A percentile compares a stretch with the other conserved stretches of the same genome.
phyloP scores from a whole-genome alignment of 2,888 invertebrate species.

The Lutraria lutraria region DNA sequence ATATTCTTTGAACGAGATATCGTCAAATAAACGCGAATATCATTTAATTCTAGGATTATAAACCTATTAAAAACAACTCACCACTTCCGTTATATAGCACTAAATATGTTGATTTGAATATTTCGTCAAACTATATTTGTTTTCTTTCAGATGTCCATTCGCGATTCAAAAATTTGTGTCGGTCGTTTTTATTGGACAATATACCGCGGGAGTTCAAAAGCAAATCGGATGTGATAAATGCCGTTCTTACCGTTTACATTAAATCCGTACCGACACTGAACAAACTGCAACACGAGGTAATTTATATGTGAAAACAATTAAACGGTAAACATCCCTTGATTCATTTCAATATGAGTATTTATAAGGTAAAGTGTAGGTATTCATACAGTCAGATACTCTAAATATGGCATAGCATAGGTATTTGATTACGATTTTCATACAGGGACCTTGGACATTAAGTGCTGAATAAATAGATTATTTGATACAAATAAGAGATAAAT shows the following conservation, averaged over 20 bases:
- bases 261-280: neutral
- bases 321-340: too few species aligned
- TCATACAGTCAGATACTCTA: too few species aligned
- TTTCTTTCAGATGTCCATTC: constrained; percentile 38
- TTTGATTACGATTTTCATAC: too few species aligned
- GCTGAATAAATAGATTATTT: too few species aligned
- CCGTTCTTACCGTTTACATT: neutral
- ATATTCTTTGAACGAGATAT: neutral
- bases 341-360: too few species aligned
- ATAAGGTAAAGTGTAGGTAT: too few species aligned
- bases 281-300: too few species aligned
- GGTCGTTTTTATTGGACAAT: constrained; percentile 55
- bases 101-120: neutral
- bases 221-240: neutral
- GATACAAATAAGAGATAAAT: too few species aligned
- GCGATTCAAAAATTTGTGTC: constrained; percentile 65
- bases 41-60: neutral
- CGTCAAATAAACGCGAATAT: neutral
- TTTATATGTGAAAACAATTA: too few species aligned
- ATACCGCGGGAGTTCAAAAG: constrained; percentile 45
- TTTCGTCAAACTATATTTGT: constrained; percentile 26
- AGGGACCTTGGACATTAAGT: too few species aligned
- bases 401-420: too few species aligned
- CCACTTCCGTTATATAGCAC: neutral
- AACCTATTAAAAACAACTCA: neutral